Evolutionary conservation across 1,140 invertebrate genomes (phyloP).

Genomic region (Plectrocnemia conspersa): DNA sequence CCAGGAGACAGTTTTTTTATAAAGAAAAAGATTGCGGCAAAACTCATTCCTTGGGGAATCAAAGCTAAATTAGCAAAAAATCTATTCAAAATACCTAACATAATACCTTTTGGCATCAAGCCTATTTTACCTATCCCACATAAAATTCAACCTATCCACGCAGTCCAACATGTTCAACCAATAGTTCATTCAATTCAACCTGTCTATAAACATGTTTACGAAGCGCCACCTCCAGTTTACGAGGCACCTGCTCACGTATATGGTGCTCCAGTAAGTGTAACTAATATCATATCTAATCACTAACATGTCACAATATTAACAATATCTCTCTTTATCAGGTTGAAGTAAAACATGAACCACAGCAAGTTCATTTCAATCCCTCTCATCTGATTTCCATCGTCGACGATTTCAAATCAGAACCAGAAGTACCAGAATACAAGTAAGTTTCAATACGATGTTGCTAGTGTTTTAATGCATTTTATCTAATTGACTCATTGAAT

Average conservation of each 20-base stretch:
- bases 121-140: not conserved
- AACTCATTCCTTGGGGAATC: not conserved
- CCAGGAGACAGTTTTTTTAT: no score
- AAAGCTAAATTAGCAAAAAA: not conserved
- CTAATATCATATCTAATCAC: not conserved
- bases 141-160: not conserved
- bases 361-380: not conserved
- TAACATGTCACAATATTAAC: not conserved
- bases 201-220: not conserved
- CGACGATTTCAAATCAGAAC: not conserved
- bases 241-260: not conserved
- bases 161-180: not conserved
- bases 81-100: not conserved
- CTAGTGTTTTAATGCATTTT: not conserved
- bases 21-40: no score
- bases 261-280: not conserved
- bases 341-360: not conserved
- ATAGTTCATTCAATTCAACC: not conserved
- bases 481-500: not conserved
- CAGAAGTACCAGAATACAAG: slow-evolving; percentile 1
- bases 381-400: not conserved
- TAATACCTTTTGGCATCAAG: not conserved
- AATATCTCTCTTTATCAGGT: not conserved
- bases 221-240: not conserved
- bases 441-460: not conserved